Evolutionary conservation across 2,888 invertebrate species (phyloP), one percentile per base, ranked within the genome.

Genomic region (Hemistola chrysoprasaria): DNA sequence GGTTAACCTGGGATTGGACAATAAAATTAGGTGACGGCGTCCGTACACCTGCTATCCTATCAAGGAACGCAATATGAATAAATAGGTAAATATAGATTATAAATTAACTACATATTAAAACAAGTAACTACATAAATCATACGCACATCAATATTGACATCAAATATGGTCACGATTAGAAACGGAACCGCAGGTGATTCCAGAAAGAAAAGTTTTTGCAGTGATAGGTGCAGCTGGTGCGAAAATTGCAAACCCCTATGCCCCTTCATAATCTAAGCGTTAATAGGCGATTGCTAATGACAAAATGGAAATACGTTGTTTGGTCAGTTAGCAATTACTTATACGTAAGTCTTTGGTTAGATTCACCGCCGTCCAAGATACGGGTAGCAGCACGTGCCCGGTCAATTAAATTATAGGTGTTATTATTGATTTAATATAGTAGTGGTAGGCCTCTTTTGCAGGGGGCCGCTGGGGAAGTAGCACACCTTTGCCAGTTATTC

Each of bases 161-260:
- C 43, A 39, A 38, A 39, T 30, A 39, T 31, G 43, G 33, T n/a
- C 10, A 30, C 34, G 59, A 65, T 63, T 64, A 63, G 58, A 55
- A 57, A 56, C 51, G 54, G 50, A 60, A 53, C 58, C 65, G 87
- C 87, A 87, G 87, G 86, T 87, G 88, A 67, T 77, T 75, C 74
- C 75, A 71, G 52, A 55, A 68, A 75, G 79, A 78, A 78, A 80
- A 76, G 72, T 87, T 87, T 87, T 88, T 87, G 79, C 83, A 74
- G 65, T 81, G 84, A 85, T 85, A 85, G 64, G 79, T 78, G 80
- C 80, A 85, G 87, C 64, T 63, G 62, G 45, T 69, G 76, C 67
- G 80, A 83, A 87, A 87, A 87, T 85, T 83, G 78, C 85, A 29
- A 76, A 84, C 88, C 88, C 88, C 77, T 88, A 88, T 88, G 58